Base-by-base conservation (phyloP, 2,888 invertebrate genomes). In the Sarcophaga rosellei region DNA sequence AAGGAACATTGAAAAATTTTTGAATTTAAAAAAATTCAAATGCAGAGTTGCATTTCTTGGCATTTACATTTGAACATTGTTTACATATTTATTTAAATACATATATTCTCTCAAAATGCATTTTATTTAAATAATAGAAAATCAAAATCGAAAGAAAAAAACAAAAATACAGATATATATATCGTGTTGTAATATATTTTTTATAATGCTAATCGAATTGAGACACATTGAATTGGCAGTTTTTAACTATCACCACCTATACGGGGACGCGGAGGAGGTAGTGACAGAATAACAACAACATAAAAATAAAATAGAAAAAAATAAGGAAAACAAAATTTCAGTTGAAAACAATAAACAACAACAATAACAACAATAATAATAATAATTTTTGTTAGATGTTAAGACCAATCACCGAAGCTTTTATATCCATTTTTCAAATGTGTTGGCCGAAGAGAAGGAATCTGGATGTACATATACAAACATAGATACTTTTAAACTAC, bases 371-470 rank as follows among this genome's bases (percentile, higher is more conserved):
- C 53, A 63, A 63, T 20, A 53, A n/a, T 70, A 35, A 35, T 5
- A 17, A 12, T 3, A 44, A 65, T 65, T 73, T 59, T 66, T 57
- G 4, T 21, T 59, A 10, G 1, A 35, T 57, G 21, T 70, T 45
- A n/a, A 3, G 12, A 45, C 44, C n/a, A 8, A 59, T 45, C 20
- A 70, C 69, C 21, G 17, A 45, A 72, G 20, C 10, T 35, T 35
- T 35, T 10, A 8, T 35, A 10, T 35, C 35, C 10, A 35, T 83
- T 21, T 53, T 57, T 35, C 12, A 17, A 75, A 85, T 85, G 72
- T 83, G 77, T 81, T 84, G 85, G 66, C 61, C 59, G 20, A 73
- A 63, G 68, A 72, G 17, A 53, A 53, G 53, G n/a, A 45, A 11
- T 73, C 10, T 76, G n/a, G 45, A 68, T 62, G 79, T 79, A 84